Conservation (phyloP, 1,140 invertebrate genomes). For the Eulimnadia texana region DNA sequence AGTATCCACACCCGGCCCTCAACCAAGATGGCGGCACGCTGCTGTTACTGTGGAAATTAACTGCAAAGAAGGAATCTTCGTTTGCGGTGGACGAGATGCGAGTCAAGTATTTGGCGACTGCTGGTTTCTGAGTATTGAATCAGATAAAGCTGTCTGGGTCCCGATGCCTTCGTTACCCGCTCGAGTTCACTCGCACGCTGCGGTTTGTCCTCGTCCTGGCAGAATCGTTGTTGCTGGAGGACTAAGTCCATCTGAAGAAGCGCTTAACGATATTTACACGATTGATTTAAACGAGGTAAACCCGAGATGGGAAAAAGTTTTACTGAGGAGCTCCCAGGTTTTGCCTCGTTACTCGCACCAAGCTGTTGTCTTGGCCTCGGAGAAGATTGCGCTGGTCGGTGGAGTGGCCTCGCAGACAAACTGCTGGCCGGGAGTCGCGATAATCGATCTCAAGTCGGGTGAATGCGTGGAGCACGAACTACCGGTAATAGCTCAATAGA, state of each 20-base stretch:
- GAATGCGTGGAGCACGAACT: slow-evolving; percentile 27
- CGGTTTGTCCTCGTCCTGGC: slow-evolving; percentile 21
- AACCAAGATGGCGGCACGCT: slow-evolving; percentile 14
- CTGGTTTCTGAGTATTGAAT: slow-evolving; percentile 23
- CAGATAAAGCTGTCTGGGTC: neutral
- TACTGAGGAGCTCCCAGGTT: slow-evolving; percentile 15
- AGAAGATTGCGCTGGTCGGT: slow-evolving; percentile 29
- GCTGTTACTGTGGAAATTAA: neutral
- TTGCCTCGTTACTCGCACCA: slow-evolving; percentile 29
- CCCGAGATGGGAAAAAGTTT: slow-evolving; percentile 22
- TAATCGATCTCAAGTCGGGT: slow-evolving; percentile 27
- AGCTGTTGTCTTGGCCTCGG: slow-evolving; percentile 25
- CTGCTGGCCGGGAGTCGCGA: slow-evolving; percentile 28
- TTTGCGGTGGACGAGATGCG: slow-evolving; percentile 27
- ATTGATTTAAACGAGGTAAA: slow-evolving; percentile 21
- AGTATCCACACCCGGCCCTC: neutral
- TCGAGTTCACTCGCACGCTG: slow-evolving; percentile 28
- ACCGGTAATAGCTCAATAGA: slow-evolving; percentile 24
- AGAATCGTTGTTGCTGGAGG: slow-evolving; percentile 31
- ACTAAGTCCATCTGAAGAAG: slow-evolving; percentile 23
- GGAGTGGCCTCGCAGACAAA: slow-evolving; percentile 27
- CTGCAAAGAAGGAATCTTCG: slow-evolving; percentile 21
- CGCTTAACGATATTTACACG: slow-evolving; percentile 25
- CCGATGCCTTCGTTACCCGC: slow-evolving; percentile 9
- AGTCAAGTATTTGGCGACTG: slow-evolving; percentile 22